Base-by-base conservation (phyloP, 1,140 invertebrate genomes). In the Agrilus planipennis region DNA sequence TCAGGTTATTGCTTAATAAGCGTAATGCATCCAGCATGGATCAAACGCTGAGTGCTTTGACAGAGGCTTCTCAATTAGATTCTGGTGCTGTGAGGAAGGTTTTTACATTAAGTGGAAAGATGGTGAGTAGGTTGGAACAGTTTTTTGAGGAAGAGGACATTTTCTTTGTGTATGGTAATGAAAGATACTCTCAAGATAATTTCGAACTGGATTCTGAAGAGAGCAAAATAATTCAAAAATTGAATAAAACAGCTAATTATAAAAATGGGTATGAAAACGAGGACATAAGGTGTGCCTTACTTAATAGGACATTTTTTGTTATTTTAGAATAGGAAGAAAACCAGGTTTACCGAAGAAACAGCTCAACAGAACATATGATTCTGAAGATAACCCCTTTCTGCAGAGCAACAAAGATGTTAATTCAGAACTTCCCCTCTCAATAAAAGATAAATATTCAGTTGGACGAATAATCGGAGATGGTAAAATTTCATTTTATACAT, bases 11-110 rank as follows among this genome's bases (percentile, higher is more conserved):
- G 42, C 65, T 97, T 16, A 97, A 97, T 57, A 91, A 92, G 64
- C 81, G 90, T 52, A 97, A 94, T 53, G 89, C 92, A 28, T 84
- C 89, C 17, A 91, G 84, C 27, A 82, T 94, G 60, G 91, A 95
- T 56, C 91, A 96, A 59, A 88, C 91, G 1, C 68, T 97, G 32
- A 82, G 81, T 44, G 87, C 92, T 34, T 87, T 97, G 19, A 94
- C 90, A 1, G 81, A 91, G 51, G 79, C 83, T 22, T 85, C 95
- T 7, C 91, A 93, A 54, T 68, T 96, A 32, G 90, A 94, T 63
- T 85, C 87, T 10, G 92, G 91, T 12, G 89, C 89, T 56, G 90
- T 96, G 5, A 73, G 89, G 32, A 92, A 91, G 68, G 82, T 97
- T 1, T 96, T 82, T 58, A 84, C 88, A 0, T 60, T 90, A 30